phyloP scores from a whole-genome alignment of 2,113 vertebrate genomes.

The Ochotona curzoniae region DNA sequence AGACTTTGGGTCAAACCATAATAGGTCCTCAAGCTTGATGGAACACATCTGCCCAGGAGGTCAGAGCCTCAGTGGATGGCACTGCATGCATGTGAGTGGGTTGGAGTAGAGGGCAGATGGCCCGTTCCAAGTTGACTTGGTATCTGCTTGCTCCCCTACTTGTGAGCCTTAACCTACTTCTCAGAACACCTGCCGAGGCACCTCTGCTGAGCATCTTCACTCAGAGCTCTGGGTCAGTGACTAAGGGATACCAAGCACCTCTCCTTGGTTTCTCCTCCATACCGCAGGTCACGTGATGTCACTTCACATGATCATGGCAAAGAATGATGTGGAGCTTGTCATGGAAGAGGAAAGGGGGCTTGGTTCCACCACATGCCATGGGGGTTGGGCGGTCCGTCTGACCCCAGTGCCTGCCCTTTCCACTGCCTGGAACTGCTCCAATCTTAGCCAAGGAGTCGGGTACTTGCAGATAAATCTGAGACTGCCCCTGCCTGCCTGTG shows the following conservation, averaged over 20 bases:
- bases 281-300: neutral
- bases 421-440: neutral
- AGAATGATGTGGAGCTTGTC: neutral
- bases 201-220: neutral
- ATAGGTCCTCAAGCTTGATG: neutral
- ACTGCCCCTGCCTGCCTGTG: neutral
- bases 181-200: neutral
- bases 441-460: neutral
- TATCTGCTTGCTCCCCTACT: neutral
- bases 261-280: neutral
- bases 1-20: too few species aligned
- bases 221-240: neutral
- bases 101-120: neutral
- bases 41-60: neutral
- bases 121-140: neutral
- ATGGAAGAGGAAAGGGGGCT: accelerated
- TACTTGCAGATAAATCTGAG: neutral
- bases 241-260: neutral
- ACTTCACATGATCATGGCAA: accelerated
- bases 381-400: neutral
- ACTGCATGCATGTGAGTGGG: neutral
- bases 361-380: too few species aligned
- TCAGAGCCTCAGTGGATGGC: neutral
- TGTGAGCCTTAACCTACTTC: neutral
- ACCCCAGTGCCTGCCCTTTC: accelerated